Percentiles rank a stretch among this genome's conserved stretches.
These are phyloP conservation scores for Apostichopus californicus DNA, from an alignment of 35 echinoderm and acorn worm species.

Conservation along the genomic window DNA sequence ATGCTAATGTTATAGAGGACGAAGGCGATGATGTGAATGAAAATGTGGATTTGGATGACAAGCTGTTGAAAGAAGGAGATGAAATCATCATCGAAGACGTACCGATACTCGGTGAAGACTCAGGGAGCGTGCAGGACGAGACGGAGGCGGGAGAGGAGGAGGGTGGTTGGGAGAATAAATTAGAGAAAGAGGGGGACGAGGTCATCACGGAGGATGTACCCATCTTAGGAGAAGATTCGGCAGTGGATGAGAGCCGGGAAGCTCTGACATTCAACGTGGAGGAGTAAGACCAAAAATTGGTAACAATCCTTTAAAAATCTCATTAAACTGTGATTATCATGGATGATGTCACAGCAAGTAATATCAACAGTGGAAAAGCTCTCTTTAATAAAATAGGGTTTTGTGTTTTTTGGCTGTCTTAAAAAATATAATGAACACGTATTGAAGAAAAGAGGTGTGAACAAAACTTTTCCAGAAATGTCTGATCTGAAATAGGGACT, in stretches of 20 bases:
- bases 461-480: too few relatives aligned
- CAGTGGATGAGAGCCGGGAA: not conserved
- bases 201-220: conserved; percentile 33
- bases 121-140: not conserved
- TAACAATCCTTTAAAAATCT: too few relatives aligned
- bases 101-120: not conserved
- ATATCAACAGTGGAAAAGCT: too few relatives aligned
- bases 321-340: too few relatives aligned
- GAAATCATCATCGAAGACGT: conserved; percentile 41
- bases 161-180: not conserved
- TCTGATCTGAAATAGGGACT: too few relatives aligned
- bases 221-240: not conserved
- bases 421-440: too few relatives aligned
- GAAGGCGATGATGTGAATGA: not conserved
- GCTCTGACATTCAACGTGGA: not conserved
- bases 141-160: not conserved
- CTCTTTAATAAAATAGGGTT: too few relatives aligned
- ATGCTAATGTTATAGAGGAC: not conserved
- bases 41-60: not conserved
- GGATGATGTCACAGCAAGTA: too few relatives aligned
- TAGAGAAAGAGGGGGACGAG: conserved; percentile 15
- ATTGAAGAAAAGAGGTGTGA: too few relatives aligned
- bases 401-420: too few relatives aligned
- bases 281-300: not conserved
- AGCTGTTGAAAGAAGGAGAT: conserved; percentile 6